Evolutionary conservation across 2,113 vertebrate genomes (phyloP).

Genomic region (Mustelus asterias): DNA sequence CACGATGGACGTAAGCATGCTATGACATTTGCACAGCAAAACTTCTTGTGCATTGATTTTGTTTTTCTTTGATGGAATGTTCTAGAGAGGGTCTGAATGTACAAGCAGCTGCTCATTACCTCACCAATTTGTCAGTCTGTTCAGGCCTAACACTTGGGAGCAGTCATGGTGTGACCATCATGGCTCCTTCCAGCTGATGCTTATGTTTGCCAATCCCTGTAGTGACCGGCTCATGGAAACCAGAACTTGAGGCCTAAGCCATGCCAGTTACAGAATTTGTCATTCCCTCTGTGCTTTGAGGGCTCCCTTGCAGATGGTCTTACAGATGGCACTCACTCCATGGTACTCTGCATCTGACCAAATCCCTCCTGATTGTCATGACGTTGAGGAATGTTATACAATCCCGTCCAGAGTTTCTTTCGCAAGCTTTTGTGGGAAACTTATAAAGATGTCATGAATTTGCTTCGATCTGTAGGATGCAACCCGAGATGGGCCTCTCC

Average conservation of each 20-base stretch:
- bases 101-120: neutral
- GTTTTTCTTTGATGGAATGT: neutral
- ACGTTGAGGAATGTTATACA: neutral
- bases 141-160: neutral
- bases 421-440: neutral
- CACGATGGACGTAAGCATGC: too few relatives aligned
- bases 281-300: neutral
- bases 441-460: neutral
- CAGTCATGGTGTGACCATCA: neutral
- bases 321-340: neutral
- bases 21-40: neutral
- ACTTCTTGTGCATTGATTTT: neutral
- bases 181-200: neutral
- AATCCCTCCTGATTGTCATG: neutral
- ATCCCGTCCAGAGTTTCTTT: neutral
- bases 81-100: neutral
- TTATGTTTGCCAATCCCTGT: neutral
- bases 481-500: neutral
- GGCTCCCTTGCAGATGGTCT: neutral
- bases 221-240: neutral
- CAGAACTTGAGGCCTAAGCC: neutral
- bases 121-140: neutral
- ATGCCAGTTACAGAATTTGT: neutral
- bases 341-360: neutral
- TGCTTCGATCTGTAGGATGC: neutral